phyloP scores from a whole-genome alignment of 2,888 invertebrate species.

The Hanleya hanleyi region DNA sequence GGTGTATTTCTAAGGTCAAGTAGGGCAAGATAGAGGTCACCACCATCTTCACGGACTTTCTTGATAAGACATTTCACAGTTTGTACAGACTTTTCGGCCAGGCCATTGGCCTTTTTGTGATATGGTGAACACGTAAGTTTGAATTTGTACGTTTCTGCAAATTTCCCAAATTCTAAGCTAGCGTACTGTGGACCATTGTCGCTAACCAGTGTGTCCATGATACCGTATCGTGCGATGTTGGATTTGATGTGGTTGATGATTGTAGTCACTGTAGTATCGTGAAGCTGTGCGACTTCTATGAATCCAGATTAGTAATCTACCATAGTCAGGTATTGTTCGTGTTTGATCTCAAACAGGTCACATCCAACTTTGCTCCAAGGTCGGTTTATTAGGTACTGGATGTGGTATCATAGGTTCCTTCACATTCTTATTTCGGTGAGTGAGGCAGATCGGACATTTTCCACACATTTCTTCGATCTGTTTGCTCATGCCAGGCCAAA shows the following conservation, averaged over 20 bases:
- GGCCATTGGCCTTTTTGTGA: constrained; percentile 41
- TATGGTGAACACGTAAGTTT: constrained; percentile 26
- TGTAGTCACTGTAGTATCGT: constrained; percentile 3
- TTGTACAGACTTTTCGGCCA: constrained; percentile 36
- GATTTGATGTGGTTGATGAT: constrained; percentile 21
- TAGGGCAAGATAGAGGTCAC: constrained; percentile 21
- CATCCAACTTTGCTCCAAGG: constrained; percentile 20
- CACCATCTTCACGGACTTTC: constrained; percentile 23
- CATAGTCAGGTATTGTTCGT: constrained; percentile 20
- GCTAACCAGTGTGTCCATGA: constrained; percentile 28
- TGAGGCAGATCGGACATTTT: constrained; percentile 13
- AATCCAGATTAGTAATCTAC: constrained; percentile 28
- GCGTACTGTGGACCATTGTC: constrained; percentile 43
- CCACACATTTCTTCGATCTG: constrained; percentile 18
- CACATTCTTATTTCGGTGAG: neutral
- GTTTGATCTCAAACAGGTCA: constrained; percentile 19
- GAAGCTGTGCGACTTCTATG: constrained; percentile 14
- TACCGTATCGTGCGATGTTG: constrained; percentile 37
- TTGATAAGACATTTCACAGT: constrained; percentile 21
- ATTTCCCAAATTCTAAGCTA: constrained; percentile 31
- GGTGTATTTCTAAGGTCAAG: constrained; percentile 33
- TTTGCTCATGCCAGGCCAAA: constrained; percentile 8
- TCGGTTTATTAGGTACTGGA: constrained; percentile 16
- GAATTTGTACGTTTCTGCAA: constrained; percentile 14
- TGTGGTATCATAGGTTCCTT: constrained; percentile 29